phyloP scores from a whole-genome alignment of 2,797 vertebrate genomes.

The Halcyon badia region DNA sequence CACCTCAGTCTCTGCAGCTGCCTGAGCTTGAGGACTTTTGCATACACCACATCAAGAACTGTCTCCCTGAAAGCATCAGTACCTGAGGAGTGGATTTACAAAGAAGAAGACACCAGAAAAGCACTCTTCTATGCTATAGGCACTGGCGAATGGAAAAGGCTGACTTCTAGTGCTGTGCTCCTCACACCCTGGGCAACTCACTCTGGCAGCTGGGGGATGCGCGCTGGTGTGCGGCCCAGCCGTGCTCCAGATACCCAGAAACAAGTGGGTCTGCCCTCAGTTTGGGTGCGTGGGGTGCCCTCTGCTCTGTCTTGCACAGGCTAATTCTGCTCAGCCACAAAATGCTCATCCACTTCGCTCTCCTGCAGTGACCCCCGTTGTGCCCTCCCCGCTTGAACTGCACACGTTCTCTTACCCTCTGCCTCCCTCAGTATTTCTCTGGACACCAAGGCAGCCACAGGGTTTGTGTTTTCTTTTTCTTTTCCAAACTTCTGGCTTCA shows the following conservation, averaged over 20 bases:
- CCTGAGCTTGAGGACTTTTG: not conserved
- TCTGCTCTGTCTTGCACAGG: not conserved
- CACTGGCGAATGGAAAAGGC: not conserved
- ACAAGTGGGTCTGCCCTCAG: not conserved
- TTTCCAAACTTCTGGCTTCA: not conserved
- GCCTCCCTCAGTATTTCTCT: not conserved
- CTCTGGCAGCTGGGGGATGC: accelerated
- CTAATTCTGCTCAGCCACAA: not conserved
- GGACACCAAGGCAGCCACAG: not conserved
- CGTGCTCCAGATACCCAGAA: accelerated
- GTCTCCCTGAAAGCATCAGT: not conserved
- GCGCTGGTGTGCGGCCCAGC: accelerated
- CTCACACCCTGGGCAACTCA: accelerated
- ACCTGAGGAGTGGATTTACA: not conserved
- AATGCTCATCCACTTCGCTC: not conserved
- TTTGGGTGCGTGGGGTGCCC: accelerated
- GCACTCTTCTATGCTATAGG: not conserved
- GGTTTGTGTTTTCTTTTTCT: not conserved
- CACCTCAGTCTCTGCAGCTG: not conserved
- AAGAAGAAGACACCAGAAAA: not conserved
- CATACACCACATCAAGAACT: not conserved
- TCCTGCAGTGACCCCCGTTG: not conserved
- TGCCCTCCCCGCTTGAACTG: not conserved
- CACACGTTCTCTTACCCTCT: not conserved
- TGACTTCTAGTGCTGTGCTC: not conserved